Percentiles rank a stretch among this genome's conserved stretches.
Evolutionary conservation across 2,797 vertebrate genomes (phyloP).

Genomic region (Menidia menidia): DNA sequence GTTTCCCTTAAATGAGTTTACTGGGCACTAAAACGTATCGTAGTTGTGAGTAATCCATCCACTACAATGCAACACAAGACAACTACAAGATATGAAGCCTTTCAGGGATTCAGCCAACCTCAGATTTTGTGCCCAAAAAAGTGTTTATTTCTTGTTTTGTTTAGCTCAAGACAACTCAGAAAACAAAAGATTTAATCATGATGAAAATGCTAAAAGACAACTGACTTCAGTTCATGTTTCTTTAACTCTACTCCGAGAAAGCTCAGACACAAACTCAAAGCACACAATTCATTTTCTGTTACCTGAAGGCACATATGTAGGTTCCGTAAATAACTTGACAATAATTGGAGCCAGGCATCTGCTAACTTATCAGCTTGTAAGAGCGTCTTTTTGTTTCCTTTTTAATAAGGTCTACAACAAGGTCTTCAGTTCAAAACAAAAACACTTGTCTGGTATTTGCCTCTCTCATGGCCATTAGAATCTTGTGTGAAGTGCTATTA

Average conservation of each 20-base stretch:
- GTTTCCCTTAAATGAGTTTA: background rate
- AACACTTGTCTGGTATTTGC: slow-evolving; percentile 6
- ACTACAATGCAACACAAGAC: background rate
- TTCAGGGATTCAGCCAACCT: background rate
- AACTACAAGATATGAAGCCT: slow-evolving; percentile 69
- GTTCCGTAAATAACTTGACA: slow-evolving; percentile 32
- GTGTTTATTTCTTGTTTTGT: background rate
- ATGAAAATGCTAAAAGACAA: background rate
- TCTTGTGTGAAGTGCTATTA: background rate
- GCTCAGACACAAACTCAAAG: slow-evolving; percentile 14
- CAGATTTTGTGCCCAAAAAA: background rate
- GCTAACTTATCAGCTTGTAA: slow-evolving; percentile 6
- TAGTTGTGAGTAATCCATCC: slow-evolving; percentile 9
- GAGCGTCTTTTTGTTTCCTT: slow-evolving; percentile 30
- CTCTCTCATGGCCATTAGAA: slow-evolving; percentile 8
- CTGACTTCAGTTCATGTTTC: slow-evolving; percentile 28
- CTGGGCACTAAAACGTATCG: background rate
- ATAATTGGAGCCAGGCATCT: too few relatives aligned
- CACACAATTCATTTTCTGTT: slow-evolving; percentile 15
- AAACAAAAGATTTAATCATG: background rate
- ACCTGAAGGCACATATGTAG: slow-evolving; percentile 15
- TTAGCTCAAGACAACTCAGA: background rate
- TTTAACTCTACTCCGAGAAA: slow-evolving; percentile 50
- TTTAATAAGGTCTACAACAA: slow-evolving; percentile 24
- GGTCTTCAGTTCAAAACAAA: slow-evolving; percentile 18